Percentiles rank a stretch among this genome's conserved stretches.
Conservation (phyloP, 2,113 vertebrate species). For the Caretta caretta region DNA sequence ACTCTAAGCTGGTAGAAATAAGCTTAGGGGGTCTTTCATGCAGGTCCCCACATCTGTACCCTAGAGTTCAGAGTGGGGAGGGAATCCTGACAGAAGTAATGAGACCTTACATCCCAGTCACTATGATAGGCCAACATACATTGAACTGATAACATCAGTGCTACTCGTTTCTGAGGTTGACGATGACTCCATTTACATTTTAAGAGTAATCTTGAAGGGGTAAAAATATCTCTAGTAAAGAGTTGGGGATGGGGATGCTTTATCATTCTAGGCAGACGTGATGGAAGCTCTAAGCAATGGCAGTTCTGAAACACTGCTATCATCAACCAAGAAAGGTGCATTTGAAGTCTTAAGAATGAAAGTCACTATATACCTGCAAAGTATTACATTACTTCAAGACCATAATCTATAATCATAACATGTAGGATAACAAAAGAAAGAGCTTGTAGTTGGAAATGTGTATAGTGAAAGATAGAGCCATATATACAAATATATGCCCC, state of each 20-base stretch:
- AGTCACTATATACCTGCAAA: background rate
- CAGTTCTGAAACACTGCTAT: background rate
- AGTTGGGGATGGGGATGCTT: background rate
- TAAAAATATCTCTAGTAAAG: background rate
- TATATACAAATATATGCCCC: background rate
- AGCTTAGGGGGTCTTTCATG: no score
- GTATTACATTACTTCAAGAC: background rate
- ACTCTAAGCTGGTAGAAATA: no score
- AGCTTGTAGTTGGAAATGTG: background rate
- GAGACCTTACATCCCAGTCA: background rate
- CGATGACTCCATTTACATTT: background rate
- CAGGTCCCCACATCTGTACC: no score
- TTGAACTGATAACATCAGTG: background rate
- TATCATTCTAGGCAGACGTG: background rate
- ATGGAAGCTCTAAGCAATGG: background rate
- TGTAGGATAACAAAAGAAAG: background rate
- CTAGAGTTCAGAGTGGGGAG: no score
- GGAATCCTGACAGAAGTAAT: background rate
- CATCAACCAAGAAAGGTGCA: background rate
- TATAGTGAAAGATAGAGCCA: constrained; percentile 27
- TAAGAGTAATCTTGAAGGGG: background rate
- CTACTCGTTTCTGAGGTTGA: background rate
- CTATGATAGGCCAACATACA: background rate
- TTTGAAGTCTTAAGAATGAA: background rate
- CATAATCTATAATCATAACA: constrained; percentile 8